Percentiles rank a stretch among this genome's conserved stretches.
Evolutionary conservation across 1,140 invertebrate species (phyloP).

Genomic region (Pentalonia nigronervosa): DNA sequence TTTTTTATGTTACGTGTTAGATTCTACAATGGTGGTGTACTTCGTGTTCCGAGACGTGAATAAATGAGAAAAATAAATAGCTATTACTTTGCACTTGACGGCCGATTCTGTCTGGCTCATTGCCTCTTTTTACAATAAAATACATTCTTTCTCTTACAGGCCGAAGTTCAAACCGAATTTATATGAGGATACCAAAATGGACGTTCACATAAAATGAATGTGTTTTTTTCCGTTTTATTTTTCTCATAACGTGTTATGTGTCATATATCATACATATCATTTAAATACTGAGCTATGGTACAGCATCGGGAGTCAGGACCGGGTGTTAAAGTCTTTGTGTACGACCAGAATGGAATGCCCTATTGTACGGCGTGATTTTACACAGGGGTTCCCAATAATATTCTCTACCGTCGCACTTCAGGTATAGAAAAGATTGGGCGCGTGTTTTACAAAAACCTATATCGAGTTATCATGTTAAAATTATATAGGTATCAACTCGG

Average conservation of each 20-base stretch:
- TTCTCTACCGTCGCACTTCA: background rate
- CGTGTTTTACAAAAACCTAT: background rate
- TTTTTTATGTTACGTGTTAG: slow-evolving; percentile 40
- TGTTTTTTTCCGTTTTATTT: slow-evolving; percentile 44
- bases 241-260: slow-evolving; percentile 53
- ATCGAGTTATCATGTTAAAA: background rate
- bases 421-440: background rate
- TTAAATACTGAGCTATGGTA: slow-evolving; percentile 48
- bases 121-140: slow-evolving; percentile 48
- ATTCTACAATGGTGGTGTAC: slow-evolving; percentile 17
- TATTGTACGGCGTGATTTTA: slow-evolving; percentile 49
- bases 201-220: slow-evolving; percentile 40
- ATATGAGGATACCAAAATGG: slow-evolving; percentile 33
- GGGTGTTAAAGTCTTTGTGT: slow-evolving; percentile 58
- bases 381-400: slow-evolving; percentile 21
- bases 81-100: slow-evolving; percentile 51
- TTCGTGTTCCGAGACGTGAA: slow-evolving; percentile 17
- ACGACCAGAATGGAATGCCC: slow-evolving; percentile 53
- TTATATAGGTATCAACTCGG: background rate
- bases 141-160: slow-evolving; percentile 37
- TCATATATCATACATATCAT: slow-evolving; percentile 57
- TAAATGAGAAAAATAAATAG: slow-evolving; percentile 48
- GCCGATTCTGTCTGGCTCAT: slow-evolving; percentile 48
- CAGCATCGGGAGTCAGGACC: slow-evolving; percentile 51
- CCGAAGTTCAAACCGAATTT: slow-evolving; percentile 38